Conservation (phyloP, 1,140 invertebrate species). For the Leptinotarsa defecta region DNA sequence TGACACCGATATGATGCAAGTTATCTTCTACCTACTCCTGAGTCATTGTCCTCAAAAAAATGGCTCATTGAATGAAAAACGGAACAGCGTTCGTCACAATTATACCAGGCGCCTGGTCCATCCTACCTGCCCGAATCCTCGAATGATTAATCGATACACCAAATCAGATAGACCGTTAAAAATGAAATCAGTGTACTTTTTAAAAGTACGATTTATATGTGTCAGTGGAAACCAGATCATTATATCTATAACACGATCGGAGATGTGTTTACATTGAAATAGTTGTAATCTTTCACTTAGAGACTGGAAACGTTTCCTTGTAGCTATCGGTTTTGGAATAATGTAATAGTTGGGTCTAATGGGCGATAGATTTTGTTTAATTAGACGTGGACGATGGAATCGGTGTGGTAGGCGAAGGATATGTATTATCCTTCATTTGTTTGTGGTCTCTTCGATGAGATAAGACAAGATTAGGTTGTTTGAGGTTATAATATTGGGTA, state of each 20-base stretch:
- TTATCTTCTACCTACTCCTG: too few relatives aligned
- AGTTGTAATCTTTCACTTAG: conserved; percentile 25
- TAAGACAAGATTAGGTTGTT: not conserved
- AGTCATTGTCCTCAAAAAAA: too few relatives aligned
- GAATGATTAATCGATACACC: conserved; percentile 16
- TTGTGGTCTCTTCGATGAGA: not conserved
- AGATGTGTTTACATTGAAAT: conserved; percentile 24
- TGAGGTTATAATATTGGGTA: conserved; percentile 6
- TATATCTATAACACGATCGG: conserved; percentile 19
- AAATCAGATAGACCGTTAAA: conserved; percentile 14
- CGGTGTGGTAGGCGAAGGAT: not conserved
- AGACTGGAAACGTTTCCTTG: conserved; percentile 13
- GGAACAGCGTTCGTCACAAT: too few relatives aligned
- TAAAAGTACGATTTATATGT: conserved; percentile 19
- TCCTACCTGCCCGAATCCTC: not conserved
- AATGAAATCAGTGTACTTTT: conserved; percentile 18
- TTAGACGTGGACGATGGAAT: conserved; percentile 6
- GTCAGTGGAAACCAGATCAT: conserved; percentile 23
- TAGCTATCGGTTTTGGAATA: conserved; percentile 14
- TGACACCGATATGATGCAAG: too few relatives aligned
- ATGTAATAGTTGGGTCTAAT: conserved; percentile 11
- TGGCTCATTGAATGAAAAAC: too few relatives aligned
- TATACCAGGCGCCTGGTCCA: too few relatives aligned
- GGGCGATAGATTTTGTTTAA: conserved; percentile 24
- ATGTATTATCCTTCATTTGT: conserved; percentile 6